Evolutionary conservation across 1,140 invertebrate species (phyloP).

Genomic region (Dendrolimus punctatus): DNA sequence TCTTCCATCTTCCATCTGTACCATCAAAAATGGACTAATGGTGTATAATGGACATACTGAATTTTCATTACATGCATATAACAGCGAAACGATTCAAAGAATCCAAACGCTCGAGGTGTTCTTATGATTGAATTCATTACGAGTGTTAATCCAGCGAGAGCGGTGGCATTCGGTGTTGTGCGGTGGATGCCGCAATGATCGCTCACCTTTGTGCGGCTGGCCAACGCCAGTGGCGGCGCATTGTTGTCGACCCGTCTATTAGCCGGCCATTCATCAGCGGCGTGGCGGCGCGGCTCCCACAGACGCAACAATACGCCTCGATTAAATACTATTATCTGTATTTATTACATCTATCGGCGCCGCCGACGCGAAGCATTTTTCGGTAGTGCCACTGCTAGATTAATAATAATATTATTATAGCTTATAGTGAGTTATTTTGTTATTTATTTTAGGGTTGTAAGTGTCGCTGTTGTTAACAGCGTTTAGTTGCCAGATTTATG

Average conservation of each 20-base stretch:
- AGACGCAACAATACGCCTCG: slow-evolving; percentile 29
- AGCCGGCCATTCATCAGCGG: slow-evolving; percentile 31
- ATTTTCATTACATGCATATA: too few species aligned
- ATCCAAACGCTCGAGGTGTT: too few species aligned
- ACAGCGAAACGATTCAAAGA: too few species aligned
- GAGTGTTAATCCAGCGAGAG: slow-evolving; percentile 17
- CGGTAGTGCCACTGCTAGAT: slow-evolving; percentile 3
- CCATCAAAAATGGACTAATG: too few species aligned
- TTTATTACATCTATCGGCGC: slow-evolving; percentile 37
- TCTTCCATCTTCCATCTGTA: not conserved
- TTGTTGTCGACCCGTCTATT: slow-evolving; percentile 30
- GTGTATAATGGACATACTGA: too few species aligned
- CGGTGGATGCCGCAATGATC: slow-evolving; percentile 5
- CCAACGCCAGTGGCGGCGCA: slow-evolving; percentile 10
- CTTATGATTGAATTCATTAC: too few species aligned
- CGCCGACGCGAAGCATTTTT: slow-evolving; percentile 15
- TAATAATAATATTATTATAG: slow-evolving; percentile 4
- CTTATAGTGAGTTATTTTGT: not conserved
- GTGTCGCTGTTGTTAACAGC: too few species aligned
- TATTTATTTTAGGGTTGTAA: too few species aligned
- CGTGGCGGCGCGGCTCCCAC: slow-evolving; percentile 20
- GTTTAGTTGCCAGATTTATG: too few species aligned
- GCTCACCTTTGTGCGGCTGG: slow-evolving; percentile 21
- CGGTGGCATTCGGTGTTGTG: slow-evolving; percentile 2
- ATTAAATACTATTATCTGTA: slow-evolving; percentile 43